These are phyloP conservation scores for Peromyscus attwateri DNA, from an alignment of 2,797 vertebrate genomes.

Conservation along the genomic window DNA sequence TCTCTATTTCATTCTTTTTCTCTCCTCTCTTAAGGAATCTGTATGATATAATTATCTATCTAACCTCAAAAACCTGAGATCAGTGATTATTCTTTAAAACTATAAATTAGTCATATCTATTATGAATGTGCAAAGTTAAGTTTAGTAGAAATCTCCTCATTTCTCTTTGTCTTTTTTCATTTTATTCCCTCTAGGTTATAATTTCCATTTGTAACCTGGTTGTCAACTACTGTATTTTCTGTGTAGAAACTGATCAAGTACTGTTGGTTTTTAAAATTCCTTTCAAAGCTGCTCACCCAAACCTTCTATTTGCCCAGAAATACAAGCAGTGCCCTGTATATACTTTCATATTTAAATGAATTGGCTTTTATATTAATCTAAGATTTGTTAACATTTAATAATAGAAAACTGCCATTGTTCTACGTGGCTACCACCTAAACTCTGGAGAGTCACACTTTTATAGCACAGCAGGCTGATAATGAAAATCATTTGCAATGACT, in stretches of 20 bases:
- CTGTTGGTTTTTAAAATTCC: conserved; percentile 7
- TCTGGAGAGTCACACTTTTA: conserved; percentile 57
- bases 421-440: conserved; percentile 50
- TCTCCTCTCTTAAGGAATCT: background rate
- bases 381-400: conserved; percentile 49
- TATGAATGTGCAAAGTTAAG: conserved; percentile 42
- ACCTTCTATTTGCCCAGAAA: background rate
- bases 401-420: conserved; percentile 54
- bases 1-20: background rate
- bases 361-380: conserved; percentile 26
- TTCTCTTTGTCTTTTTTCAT: background rate
- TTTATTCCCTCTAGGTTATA: background rate
- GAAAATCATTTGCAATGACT: conserved; percentile 69
- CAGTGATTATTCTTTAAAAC: conserved; percentile 35
- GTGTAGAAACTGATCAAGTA: background rate
- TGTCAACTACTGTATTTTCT: background rate
- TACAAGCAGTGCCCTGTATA: background rate
- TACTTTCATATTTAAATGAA: background rate
- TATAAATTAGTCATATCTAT: background rate
- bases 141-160: conserved; percentile 18
- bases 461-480: conserved; percentile 62
- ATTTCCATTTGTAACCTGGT: background rate
- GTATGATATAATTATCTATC: conserved; percentile 27
- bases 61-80: background rate
- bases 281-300: background rate